phyloP scores from a whole-genome alignment of 2,797 vertebrate genomes.

The Pseudochromis fuscus region DNA sequence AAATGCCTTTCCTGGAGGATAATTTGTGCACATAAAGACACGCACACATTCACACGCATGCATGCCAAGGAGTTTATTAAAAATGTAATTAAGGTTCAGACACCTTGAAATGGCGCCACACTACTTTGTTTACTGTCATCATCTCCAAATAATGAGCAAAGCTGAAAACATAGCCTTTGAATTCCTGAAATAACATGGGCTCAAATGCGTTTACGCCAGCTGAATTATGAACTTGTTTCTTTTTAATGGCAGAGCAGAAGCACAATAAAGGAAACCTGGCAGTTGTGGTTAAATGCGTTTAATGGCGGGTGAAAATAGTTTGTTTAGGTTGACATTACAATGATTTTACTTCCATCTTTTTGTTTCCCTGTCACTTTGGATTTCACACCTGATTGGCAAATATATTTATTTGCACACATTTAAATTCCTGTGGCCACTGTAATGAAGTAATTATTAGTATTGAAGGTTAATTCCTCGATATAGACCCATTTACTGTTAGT shows the following conservation, averaged over 20 bases:
- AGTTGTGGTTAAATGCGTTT: constrained; percentile 35
- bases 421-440: neutral
- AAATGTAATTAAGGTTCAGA: constrained; percentile 79
- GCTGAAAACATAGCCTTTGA: constrained; percentile 64
- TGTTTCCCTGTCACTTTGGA: constrained; percentile 3
- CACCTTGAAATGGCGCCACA: constrained; percentile 74
- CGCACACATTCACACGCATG: constrained; percentile 20
- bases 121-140: constrained; percentile 73
- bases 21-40: constrained; percentile 38
- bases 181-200: constrained; percentile 54
- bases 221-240: constrained; percentile 40
- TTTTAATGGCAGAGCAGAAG: constrained; percentile 29
- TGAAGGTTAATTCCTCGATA: neutral
- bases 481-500: no score
- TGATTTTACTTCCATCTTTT: neutral
- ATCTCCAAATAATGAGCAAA: constrained; percentile 68
- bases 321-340: constrained; percentile 31
- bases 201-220: constrained; percentile 23
- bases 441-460: no score
- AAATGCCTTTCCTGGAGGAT: constrained; percentile 34
- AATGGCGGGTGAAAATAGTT: constrained; percentile 26
- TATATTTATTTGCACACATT: neutral
- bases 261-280: constrained; percentile 29
- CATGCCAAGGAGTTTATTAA: constrained; percentile 73
- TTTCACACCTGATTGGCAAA: constrained; percentile 3